Base-by-base conservation (phyloP, 1,140 invertebrate genomes). In the Octopus bimaculoides region DNA sequence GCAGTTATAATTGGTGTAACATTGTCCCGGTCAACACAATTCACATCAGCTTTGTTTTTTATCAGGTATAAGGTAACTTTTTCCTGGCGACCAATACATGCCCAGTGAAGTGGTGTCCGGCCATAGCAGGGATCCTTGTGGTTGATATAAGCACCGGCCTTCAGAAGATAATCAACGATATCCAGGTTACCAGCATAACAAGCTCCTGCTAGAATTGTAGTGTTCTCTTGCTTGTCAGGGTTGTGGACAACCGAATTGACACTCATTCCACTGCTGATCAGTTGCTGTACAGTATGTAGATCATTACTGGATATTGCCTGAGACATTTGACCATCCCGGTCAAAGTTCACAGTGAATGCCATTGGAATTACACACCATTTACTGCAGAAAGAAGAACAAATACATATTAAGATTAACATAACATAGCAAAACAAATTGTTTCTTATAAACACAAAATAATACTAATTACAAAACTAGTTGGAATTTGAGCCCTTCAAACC, bases 61-160 rank as follows among this genome's bases (percentile, higher is more conserved):
- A 85, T 54, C 8, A 87, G 80, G n/a, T 82, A 80, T 20, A 81
- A 69, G 10, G 75, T 83, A n/a, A 83, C 78, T 4, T 80, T 75
- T 7, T 79, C 78, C 41, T 80, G 79, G 5, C 77, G 76, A 4
- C 86, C 84, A 69, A 85, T 82, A 74, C 84, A 82, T 9, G 86
- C 84, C 86, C 86, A 87, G 79, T 87, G 86, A 3, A 87, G 83
- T 2, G 86, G 81, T 66, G 71, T 85, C n/a, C 86, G 79, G 10
- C 81, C 77, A 14, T 83, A 77, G 26, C 79, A 81, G 2, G 84
- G 83, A 56, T 86, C 85, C 12, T 79, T 79, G 69, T 82, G 83
- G 74, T 86, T 87, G 14, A 87, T 78, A 5, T 81, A 80, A n/a
- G 83, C 79, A 14, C 83, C 82, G 52, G 55, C 56, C 10, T 84